Percentiles rank a stretch among this genome's conserved stretches.
These are phyloP conservation scores for Corythornis vintsioides DNA, from an alignment of 2,113 vertebrate genomes.

Conservation along the genomic window DNA sequence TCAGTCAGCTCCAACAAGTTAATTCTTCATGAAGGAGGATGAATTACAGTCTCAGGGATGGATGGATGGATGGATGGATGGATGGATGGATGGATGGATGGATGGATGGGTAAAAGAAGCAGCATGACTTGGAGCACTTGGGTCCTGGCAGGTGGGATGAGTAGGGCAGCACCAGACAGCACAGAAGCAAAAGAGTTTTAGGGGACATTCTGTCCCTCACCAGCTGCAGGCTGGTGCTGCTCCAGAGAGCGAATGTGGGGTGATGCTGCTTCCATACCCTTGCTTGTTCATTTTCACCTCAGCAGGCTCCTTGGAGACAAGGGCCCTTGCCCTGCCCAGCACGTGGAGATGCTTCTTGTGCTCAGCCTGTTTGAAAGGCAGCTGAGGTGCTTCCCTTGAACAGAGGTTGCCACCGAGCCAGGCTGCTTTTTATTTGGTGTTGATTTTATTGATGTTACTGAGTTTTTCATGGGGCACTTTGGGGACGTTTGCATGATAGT, in stretches of 20 bases:
- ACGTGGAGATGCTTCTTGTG: background rate
- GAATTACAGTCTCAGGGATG: background rate
- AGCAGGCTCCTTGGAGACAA: no score
- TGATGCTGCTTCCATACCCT: fast-evolving
- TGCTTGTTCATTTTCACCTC: fast-evolving
- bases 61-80: background rate
- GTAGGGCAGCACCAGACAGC: fast-evolving
- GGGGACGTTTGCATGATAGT: background rate
- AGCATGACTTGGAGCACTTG: background rate
- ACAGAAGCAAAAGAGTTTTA: background rate
- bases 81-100: background rate
- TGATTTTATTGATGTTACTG: constrained; percentile 47
- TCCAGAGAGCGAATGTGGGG: fast-evolving
- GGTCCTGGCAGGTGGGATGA: background rate
- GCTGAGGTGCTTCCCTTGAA: background rate
- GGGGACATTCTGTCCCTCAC: background rate
- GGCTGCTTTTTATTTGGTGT: constrained; percentile 10
- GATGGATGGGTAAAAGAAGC: background rate
- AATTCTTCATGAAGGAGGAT: constrained; percentile 68
- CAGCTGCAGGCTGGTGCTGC: fast-evolving
- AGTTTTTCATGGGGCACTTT: constrained; percentile 27
- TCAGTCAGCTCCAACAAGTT: constrained; percentile 70
- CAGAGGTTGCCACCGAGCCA: background rate
- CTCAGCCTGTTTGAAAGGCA: background rate
- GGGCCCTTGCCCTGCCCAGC: background rate